Percentiles rank a stretch among this genome's conserved stretches.
Conservation (phyloP, 2,797 vertebrate genomes). For the Merluccius polli region DNA sequence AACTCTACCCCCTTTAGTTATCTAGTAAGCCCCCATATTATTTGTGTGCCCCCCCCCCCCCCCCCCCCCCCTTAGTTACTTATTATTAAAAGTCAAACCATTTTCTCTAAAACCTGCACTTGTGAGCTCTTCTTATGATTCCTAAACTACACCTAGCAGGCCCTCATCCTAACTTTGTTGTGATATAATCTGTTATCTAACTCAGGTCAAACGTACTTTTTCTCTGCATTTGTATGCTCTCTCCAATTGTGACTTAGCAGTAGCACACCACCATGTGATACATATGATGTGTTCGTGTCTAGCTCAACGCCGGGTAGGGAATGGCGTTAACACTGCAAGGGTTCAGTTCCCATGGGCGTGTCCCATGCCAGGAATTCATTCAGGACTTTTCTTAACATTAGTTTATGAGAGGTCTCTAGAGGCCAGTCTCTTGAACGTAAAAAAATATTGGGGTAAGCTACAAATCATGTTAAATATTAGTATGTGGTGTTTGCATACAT, state of each 20-base stretch:
- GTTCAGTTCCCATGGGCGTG: no score
- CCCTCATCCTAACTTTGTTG: not conserved
- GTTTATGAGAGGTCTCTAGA: no score
- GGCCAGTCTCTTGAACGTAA: no score
- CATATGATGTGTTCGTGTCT: not conserved
- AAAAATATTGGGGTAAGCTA: no score
- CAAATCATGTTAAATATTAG: no score
- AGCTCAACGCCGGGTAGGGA: no score
- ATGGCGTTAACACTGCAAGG: no score
- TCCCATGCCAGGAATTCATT: no score
- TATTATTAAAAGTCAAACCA: constrained; percentile 23
- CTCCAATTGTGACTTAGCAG: not conserved
- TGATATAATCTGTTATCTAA: not conserved
- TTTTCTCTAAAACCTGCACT: not conserved
- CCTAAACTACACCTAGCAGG: not conserved
- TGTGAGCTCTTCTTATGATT: not conserved
- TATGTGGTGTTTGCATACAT: not conserved
- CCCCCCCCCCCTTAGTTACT: constrained; percentile 24
- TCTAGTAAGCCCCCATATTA: not conserved
- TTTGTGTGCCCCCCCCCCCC: no score
- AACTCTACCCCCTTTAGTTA: not conserved
- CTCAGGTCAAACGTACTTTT: not conserved
- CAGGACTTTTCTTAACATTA: no score
- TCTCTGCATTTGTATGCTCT: not conserved
- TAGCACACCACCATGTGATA: not conserved